These are phyloP conservation scores for Meda fulgida DNA, from an alignment of 2,797 vertebrate species.

Conservation along the genomic window DNA sequence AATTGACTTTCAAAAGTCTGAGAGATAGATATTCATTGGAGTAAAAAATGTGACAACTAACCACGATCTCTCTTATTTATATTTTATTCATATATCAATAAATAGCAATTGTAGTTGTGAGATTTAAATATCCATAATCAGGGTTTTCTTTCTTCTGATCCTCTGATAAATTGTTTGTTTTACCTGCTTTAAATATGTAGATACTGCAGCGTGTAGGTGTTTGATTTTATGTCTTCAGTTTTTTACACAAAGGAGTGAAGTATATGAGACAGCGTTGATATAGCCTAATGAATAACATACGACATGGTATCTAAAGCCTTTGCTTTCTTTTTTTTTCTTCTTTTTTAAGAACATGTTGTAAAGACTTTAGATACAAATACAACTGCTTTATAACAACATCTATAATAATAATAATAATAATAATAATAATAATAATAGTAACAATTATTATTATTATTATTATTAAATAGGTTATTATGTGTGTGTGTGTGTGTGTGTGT, in stretches of 20 bases:
- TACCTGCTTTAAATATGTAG: background rate
- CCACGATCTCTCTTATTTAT: background rate
- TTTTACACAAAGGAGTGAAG: background rate
- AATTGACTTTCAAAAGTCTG: background rate
- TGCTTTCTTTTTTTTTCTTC: background rate
- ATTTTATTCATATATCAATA: background rate
- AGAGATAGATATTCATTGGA: background rate
- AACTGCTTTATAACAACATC: background rate
- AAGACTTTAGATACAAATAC: background rate
- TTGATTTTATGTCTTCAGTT: constrained; percentile 6
- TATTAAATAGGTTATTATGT: background rate
- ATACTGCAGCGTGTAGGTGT: background rate
- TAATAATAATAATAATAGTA: no score
- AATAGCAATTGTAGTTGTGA: background rate
- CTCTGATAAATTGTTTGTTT: background rate
- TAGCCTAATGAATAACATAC: constrained; percentile 18
- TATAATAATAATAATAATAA: background rate
- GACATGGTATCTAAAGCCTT: background rate
- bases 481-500: no score
- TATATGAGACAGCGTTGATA: no score
- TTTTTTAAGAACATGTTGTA: background rate
- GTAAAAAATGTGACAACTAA: background rate
- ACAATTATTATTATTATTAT: no score
- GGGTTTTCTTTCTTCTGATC: background rate
- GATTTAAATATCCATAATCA: background rate